These are phyloP conservation scores for Lasioglossum vierecki DNA, from an alignment of 2,888 invertebrate species.

Conservation along the genomic window DNA sequence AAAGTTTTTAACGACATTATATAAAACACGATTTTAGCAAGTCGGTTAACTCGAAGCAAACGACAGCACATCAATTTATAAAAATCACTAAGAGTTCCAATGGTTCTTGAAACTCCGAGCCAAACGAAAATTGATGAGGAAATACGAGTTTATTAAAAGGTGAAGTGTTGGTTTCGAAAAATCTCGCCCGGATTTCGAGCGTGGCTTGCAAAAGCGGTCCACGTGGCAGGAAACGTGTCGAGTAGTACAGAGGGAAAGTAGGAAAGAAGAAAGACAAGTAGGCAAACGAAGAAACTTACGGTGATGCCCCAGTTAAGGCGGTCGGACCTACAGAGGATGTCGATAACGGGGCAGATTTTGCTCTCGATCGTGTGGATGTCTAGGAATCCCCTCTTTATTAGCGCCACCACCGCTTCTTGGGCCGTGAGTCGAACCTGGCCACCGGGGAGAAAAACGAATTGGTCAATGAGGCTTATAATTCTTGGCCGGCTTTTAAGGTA, in stretches of 20 bases:
- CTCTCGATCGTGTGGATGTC: constrained; percentile 86
- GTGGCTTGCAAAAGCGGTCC: neutral
- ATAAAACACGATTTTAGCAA: too few relatives aligned
- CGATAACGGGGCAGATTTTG: constrained; percentile 88
- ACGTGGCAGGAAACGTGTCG: neutral
- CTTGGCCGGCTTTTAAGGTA: neutral
- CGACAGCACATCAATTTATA: neutral
- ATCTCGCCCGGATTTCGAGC: neutral
- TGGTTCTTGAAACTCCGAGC: neutral
- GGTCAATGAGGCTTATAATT: constrained; percentile 20
- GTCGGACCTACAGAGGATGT: constrained; percentile 85
- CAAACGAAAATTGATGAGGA: neutral
- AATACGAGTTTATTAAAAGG: neutral
- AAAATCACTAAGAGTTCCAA: neutral
- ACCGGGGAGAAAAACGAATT: constrained; percentile 12
- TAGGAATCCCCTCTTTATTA: constrained; percentile 88
- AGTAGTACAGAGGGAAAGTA: too few relatives aligned
- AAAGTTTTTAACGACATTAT: too few relatives aligned
- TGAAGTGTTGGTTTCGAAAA: neutral
- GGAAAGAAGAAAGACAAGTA: neutral
- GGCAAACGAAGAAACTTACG: constrained; percentile 84
- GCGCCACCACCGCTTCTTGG: constrained; percentile 86
- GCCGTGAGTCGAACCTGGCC: constrained; percentile 88
- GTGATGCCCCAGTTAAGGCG: constrained; percentile 85
- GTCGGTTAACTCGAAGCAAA: too few relatives aligned